Conservation (phyloP, 2,888 invertebrate genomes). For the Harmothoe impar region DNA sequence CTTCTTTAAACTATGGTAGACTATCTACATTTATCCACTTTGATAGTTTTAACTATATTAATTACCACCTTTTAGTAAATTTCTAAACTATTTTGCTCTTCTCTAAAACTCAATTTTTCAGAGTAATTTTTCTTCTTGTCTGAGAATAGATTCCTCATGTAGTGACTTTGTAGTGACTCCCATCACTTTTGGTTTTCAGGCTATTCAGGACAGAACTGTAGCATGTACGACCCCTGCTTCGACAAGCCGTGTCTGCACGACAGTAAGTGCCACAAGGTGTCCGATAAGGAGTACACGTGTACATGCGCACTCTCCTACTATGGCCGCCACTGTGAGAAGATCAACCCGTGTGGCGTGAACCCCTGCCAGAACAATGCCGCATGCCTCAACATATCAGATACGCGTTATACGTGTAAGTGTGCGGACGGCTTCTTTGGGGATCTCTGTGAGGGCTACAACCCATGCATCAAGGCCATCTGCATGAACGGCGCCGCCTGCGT, state of each 20-base stretch:
- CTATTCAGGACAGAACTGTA: slow-evolving; percentile 69
- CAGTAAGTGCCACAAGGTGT: slow-evolving; percentile 68
- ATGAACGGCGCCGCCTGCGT: slow-evolving; percentile 66
- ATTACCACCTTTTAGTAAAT: no score
- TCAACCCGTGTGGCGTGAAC: slow-evolving; percentile 66
- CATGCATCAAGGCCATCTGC: slow-evolving; percentile 67
- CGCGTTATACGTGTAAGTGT: slow-evolving; percentile 69
- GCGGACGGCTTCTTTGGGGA: slow-evolving; percentile 68
- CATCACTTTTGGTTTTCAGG: slow-evolving; percentile 64
- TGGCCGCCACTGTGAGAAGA: slow-evolving; percentile 69
- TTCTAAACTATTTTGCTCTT: no score
- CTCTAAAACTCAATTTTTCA: no score
- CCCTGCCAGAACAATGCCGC: slow-evolving; percentile 68
- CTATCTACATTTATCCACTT: no score
- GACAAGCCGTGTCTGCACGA: slow-evolving; percentile 70
- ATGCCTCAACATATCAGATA: slow-evolving; percentile 65
- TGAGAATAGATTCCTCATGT: background rate
- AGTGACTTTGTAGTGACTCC: slow-evolving; percentile 30
- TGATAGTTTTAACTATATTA: no score
- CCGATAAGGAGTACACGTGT: slow-evolving; percentile 65
- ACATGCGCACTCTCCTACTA: slow-evolving; percentile 66
- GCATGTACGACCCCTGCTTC: slow-evolving; percentile 69
- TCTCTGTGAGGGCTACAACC: slow-evolving; percentile 69
- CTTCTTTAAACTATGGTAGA: no score
- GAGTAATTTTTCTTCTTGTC: no score